Percentiles rank a stretch among this genome's conserved stretches.
Conservation (phyloP, 2,888 invertebrate species). For the Lochmaea crataegi region DNA sequence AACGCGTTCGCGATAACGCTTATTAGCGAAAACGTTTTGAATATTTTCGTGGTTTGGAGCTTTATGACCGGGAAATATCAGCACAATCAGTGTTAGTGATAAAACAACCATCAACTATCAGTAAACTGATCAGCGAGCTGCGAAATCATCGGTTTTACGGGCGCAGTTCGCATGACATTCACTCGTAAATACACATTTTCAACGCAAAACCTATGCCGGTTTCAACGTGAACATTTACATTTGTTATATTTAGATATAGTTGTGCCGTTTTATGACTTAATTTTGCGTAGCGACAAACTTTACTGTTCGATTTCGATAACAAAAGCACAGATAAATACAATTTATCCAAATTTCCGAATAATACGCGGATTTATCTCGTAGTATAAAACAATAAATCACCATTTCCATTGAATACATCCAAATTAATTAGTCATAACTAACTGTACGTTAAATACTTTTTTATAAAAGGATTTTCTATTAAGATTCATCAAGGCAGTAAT, state of each 20-base stretch:
- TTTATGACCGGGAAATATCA: constrained; percentile 61
- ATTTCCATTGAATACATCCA: background rate
- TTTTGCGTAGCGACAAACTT: constrained; percentile 31
- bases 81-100: constrained; percentile 62
- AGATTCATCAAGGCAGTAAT: no score
- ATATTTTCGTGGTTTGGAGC: constrained; percentile 59
- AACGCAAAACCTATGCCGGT: constrained; percentile 55
- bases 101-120: constrained; percentile 63
- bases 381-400: background rate
- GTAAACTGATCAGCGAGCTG: constrained; percentile 61
- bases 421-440: background rate
- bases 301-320: constrained; percentile 14
- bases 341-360: background rate
- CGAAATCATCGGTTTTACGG: constrained; percentile 63
- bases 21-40: constrained; percentile 57
- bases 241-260: constrained; percentile 50
- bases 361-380: background rate
- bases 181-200: constrained; percentile 57
- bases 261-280: constrained; percentile 42
- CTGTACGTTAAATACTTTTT: no score
- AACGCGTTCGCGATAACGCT: constrained; percentile 55
- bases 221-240: constrained; percentile 54
- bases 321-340: constrained; percentile 15
- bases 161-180: constrained; percentile 55
- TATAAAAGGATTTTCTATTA: no score